These are phyloP conservation scores for Stenotaenia linearis DNA, from an alignment of 2,888 invertebrate genomes.

Conservation along the genomic window DNA sequence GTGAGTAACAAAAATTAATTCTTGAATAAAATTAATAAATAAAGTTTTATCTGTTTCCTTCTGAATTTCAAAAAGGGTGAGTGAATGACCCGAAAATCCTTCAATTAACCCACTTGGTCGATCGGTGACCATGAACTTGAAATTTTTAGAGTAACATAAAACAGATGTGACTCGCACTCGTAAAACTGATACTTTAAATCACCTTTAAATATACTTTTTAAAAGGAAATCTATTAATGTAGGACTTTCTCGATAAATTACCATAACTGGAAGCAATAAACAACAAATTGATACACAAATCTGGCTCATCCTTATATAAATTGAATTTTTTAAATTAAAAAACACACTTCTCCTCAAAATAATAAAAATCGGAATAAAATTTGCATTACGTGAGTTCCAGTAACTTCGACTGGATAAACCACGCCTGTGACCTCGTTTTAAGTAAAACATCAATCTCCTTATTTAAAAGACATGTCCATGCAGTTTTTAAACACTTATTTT, in stretches of 20 bases:
- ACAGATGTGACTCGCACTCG: not conserved
- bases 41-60: not conserved
- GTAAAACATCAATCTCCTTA: not conserved
- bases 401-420: not conserved
- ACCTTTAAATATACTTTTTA: no score
- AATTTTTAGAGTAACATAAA: not conserved
- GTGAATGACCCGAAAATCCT: not conserved
- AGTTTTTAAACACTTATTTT: not conserved
- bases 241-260: no score
- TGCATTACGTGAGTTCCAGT: not conserved
- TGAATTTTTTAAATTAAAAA: not conserved
- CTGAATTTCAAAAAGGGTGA: not conserved
- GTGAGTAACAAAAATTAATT: not conserved
- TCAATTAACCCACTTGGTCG: not conserved
- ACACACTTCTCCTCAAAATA: not conserved
- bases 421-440: not conserved
- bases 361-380: not conserved
- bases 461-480: not conserved
- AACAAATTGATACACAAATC: not conserved
- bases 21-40: not conserved
- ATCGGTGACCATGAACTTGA: not conserved
- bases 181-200: not conserved
- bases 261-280: no score
- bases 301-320: not conserved
- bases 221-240: no score